Conservation (phyloP, 2,797 vertebrate genomes). For the Coreius guichenoti region DNA sequence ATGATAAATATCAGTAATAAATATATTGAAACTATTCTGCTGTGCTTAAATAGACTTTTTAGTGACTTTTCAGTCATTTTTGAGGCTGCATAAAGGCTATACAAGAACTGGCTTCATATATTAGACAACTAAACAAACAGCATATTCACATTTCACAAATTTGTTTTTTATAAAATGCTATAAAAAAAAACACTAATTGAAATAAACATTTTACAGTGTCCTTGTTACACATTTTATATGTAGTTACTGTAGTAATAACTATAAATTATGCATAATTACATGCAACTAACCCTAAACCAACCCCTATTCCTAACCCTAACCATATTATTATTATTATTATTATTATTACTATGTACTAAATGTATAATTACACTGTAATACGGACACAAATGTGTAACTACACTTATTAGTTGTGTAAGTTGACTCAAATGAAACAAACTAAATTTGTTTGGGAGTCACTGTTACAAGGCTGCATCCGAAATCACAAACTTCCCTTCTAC, state of each 20-base stretch:
- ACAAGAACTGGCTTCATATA: neutral
- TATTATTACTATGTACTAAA: no score
- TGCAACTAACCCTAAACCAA: no score
- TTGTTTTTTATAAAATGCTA: neutral
- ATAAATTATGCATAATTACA: no score
- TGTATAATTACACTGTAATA: no score
- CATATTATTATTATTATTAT: no score
- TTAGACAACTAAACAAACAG: neutral
- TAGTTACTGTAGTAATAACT: no score
- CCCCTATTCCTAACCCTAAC: no score
- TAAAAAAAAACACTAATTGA: neutral
- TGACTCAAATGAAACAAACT: no score
- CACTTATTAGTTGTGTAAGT: neutral
- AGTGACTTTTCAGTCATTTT: neutral
- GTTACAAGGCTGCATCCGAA: no score
- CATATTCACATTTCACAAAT: neutral
- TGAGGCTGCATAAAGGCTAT: neutral
- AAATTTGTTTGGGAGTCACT: neutral
- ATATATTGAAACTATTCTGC: neutral
- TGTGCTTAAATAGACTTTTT: neutral
- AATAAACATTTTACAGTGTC: neutral
- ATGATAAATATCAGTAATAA: neutral
- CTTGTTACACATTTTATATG: no score
- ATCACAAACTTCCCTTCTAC: no score
- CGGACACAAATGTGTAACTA: neutral